Evolutionary conservation across 1,140 invertebrate species (phyloP), one percentile per base, ranked within the genome.

Genomic region (Trissolcus basalis): DNA sequence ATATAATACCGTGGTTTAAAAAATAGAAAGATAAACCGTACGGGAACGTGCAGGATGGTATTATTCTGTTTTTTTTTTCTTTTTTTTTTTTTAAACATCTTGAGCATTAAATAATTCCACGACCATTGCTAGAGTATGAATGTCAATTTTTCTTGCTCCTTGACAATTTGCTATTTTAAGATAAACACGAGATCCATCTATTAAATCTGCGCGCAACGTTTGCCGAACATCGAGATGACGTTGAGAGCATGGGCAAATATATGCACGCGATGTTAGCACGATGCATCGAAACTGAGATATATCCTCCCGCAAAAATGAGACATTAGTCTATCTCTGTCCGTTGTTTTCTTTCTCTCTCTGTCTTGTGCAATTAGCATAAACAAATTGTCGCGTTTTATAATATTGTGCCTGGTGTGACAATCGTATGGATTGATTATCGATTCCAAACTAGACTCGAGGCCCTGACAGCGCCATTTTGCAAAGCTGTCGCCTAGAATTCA

Each of bases 221-320:
- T 64, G 56, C 51, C 33, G 59, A 64, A 59, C 58, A 61, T 27
- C 19, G 44, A 61, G 54, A 69, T 64, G 73, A 70, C 64, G 72
- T 27, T 27, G 19, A 27, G 19, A 70, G 65, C 55, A 59, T 61
- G 39, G 35, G 56, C 54, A 74, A 74, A 76, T 71, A 61, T 77
- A 70, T 71, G 44, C 74, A 67, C 56, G 67, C 61, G 55, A 61
- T 65, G 73, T 76, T 76, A 76, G 60, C 73, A 32, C 64, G 65
- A 69, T 60, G 51, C 56, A 67, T 77, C 19, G 55, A 71, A 71
- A 67, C 51, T 65, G 14, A 71, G 67, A 77, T 65, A 77, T 60
- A 63, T 33, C 35, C 59, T 59, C 53, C 50, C 27, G 59, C 65
- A 61, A 65, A 69, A 70, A 65, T 76, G 45, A n/a, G n/a, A n/a